Evolutionary conservation across 2,113 vertebrate genomes (phyloP), one percentile per base, ranked within the genome.

Genomic region (Origma solitaria): DNA sequence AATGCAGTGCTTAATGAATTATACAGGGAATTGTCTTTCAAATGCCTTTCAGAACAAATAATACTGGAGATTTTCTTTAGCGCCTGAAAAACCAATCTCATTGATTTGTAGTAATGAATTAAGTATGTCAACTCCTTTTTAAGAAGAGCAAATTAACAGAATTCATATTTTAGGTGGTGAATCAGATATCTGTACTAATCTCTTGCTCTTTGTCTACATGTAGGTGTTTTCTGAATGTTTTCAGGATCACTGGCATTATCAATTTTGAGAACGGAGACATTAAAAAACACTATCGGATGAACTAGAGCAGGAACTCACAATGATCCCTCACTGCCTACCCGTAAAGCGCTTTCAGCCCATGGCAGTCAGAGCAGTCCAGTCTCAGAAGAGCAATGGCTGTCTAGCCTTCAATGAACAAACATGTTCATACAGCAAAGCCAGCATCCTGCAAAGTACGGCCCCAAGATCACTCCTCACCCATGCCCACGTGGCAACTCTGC

Each of bases 371-470:
- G 42, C 0, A 86, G 60, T 24, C 15, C 38, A 24, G n/a, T 37
- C 50, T 35, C 44, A 56, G 69, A 62, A 85, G 23, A 75, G 30
- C 25, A 38, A 12, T 15, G 28, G 28, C 28, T 78, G 57, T 11
- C n/a, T 2, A 58, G 35, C 10, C 53, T 57, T 64, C 65, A 24
- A 60, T 15, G 33, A 86, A 86, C 6, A 60, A 90, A 56, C n/a
- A 44, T 0, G 0, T 54, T 65, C 0, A 0, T 35, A 30, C 21
- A 71, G 28, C 14, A n/a, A 58, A 68, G 40, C 7, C 53, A 87
- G 44, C 24, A 56, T 3, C 16, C 18, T 13, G 27, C 47, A 15
- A 57, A 68, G 33, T 7, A 50, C 0, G 1, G 68, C 18, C 17
- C 24, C 72, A 62, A 75, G 65, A 11, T 44, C 44, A 44, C 33